These are phyloP conservation scores for Exephanes ischioxanthus DNA, from an alignment of 2,888 invertebrate species.

Conservation along the genomic window DNA sequence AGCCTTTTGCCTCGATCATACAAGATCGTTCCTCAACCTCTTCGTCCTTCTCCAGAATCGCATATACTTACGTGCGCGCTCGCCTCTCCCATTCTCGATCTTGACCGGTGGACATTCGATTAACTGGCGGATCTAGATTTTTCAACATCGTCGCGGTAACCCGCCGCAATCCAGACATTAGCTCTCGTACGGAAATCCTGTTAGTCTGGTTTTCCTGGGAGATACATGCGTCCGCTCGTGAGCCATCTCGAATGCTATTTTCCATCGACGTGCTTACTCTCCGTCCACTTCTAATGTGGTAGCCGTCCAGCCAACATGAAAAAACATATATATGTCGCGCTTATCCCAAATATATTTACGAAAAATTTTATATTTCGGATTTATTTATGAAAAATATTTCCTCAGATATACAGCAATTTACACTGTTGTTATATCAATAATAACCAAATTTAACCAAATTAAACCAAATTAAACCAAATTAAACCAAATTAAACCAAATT, in stretches of 20 bases:
- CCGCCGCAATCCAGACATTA: slow-evolving; percentile 7
- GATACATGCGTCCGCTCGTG: slow-evolving; percentile 35
- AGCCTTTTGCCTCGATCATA: slow-evolving; percentile 44
- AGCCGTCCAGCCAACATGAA: too few relatives aligned
- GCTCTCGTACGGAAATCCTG: slow-evolving; percentile 54
- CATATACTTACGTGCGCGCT: slow-evolving; percentile 24
- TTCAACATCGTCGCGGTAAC: slow-evolving; percentile 4
- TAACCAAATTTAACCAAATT: too few relatives aligned
- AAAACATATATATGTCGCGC: too few relatives aligned
- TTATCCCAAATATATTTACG: too few relatives aligned
- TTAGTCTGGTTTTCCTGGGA: slow-evolving; percentile 62
- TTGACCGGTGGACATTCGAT: slow-evolving; percentile 35
- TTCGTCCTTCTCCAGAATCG: slow-evolving; percentile 36
- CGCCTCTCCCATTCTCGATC: slow-evolving; percentile 26
- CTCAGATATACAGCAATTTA: too few relatives aligned
- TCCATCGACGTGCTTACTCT: background rate
- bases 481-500: too few relatives aligned
- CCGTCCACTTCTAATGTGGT: background rate
- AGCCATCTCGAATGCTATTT: slow-evolving; percentile 4
- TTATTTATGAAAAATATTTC: too few relatives aligned
- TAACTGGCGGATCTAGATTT: slow-evolving; percentile 31
- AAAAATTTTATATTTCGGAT: too few relatives aligned
- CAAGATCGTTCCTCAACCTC: slow-evolving; percentile 45
- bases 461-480: too few relatives aligned
- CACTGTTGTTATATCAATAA: too few relatives aligned